Evolutionary conservation across 1,140 invertebrate species (phyloP), one percentile per base, ranked within the genome.

Genomic region (Colletes latitarsis): DNA sequence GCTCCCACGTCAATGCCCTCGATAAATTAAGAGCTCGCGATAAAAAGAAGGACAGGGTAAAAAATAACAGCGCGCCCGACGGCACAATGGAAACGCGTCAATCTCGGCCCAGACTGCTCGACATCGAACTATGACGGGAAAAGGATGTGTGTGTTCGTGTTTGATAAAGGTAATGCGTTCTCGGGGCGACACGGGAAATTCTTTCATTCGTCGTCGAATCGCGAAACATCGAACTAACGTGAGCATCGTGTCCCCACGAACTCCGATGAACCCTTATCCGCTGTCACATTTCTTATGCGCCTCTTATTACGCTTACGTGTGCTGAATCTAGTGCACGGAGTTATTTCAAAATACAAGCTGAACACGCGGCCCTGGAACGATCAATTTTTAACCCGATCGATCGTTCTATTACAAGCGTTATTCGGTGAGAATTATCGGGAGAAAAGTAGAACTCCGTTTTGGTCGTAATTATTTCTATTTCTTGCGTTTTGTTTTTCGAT

Each of bases 11-110:
- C 72, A 81, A 81, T 73, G 68, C 15, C 21, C 60, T n/a, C 79
- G 62, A 77, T 87, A 86, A 86, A 86, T 86, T 87, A 86, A 86
- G 58, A 77, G 68, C 58, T 72, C 68, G 62, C 60, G 64, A 58
- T 72, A 57, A 73, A 86, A 76, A 78, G 60, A 64, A 81, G 41
- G 52, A 75, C 15, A 14, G 66, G 19, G 30, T 64, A 81, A 69
- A 81, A 73, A 73, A 81, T 68, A 71, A 53, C 49, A 46, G 21
- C 19, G 15, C 55, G 52, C 10, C 39, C n/a, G 17, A 4, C 5
- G 66, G 53, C 19, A 64, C 64, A 82, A 74, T 72, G 39, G 66
- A 15, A 67, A 46, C 41, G 41, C 41, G 76, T 53, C 55, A 46
- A 52, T 43, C 53, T 3, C 57, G 41, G 15, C 8, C n/a, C 9